phyloP scores from a whole-genome alignment of 1,140 invertebrate genomes.

The Myzus persicae region DNA sequence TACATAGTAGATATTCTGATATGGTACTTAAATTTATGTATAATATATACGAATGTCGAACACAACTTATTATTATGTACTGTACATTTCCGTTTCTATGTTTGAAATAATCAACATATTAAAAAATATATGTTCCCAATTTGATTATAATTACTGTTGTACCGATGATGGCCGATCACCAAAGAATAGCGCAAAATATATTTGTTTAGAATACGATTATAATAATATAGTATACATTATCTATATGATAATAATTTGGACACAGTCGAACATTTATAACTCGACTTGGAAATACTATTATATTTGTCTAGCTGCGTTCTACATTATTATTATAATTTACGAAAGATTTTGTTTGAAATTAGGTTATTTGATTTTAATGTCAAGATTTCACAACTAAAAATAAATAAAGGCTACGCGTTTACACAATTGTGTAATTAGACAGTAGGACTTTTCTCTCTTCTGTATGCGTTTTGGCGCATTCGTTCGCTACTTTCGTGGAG shows the following conservation, averaged over 20 bases:
- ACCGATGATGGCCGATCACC: background rate
- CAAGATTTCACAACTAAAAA: conserved; percentile 13
- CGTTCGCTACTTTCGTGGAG: conserved; percentile 32
- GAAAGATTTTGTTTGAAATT: background rate
- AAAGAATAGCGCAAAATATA: background rate
- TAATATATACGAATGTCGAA: background rate
- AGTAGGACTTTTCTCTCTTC: background rate
- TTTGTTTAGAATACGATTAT: background rate
- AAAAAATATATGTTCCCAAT: background rate
- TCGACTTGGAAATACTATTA: background rate
- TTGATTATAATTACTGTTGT: background rate
- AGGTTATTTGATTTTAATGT: conserved; percentile 23
- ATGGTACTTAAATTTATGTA: no score
- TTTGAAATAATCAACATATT: no score
- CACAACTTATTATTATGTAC: background rate
- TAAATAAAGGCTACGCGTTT: background rate
- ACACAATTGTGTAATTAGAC: conserved; percentile 47
- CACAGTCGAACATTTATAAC: background rate
- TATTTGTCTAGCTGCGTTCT: background rate
- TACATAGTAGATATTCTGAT: no score
- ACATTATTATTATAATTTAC: background rate
- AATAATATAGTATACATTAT: background rate
- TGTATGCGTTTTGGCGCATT: background rate
- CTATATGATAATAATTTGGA: background rate
- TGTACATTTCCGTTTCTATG: background rate